Conservation (phyloP, 1,140 invertebrate genomes). For the Drosophila willistoni region DNA sequence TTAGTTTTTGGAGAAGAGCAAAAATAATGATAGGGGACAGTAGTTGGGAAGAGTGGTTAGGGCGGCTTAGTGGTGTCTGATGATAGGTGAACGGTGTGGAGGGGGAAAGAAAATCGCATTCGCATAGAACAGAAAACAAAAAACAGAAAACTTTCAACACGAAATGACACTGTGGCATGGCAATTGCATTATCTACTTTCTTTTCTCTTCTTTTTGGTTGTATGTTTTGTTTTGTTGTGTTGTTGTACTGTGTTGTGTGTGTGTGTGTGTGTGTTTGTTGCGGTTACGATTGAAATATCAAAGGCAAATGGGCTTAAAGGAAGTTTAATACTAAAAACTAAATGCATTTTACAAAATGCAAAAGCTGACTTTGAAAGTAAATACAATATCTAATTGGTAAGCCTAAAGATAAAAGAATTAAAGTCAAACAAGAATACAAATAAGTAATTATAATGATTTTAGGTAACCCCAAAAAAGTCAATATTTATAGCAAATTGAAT, state of each 20-base stretch:
- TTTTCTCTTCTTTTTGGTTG: slow-evolving; percentile 17
- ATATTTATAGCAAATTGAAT: too few species aligned
- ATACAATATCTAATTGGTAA: background rate
- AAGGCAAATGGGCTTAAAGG: slow-evolving; percentile 1
- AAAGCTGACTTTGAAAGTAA: background rate
- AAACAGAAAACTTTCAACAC: slow-evolving; percentile 56
- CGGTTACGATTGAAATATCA: background rate
- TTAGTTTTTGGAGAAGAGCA: slow-evolving; percentile 52
- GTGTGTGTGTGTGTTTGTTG: slow-evolving; percentile 2
- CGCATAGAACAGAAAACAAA: slow-evolving; percentile 41
- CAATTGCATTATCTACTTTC: slow-evolving; percentile 57
- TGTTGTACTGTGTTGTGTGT: background rate
- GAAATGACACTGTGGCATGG: slow-evolving; percentile 59
- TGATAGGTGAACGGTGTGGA: background rate
- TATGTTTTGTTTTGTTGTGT: slow-evolving; percentile 21
- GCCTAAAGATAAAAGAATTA: background rate
- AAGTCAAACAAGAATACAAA: too few species aligned
- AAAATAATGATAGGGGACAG: slow-evolving; percentile 11
- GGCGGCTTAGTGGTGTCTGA: background rate
- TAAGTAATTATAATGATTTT: too few species aligned
- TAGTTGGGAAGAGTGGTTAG: background rate
- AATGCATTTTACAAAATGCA: background rate
- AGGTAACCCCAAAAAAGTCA: too few species aligned
- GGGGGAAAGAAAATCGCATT: slow-evolving; percentile 49
- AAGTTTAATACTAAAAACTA: background rate